Evolutionary conservation across 2,888 invertebrate genomes (phyloP), one percentile per base, ranked within the genome.

Genomic region (Sarcophaga variegata): DNA sequence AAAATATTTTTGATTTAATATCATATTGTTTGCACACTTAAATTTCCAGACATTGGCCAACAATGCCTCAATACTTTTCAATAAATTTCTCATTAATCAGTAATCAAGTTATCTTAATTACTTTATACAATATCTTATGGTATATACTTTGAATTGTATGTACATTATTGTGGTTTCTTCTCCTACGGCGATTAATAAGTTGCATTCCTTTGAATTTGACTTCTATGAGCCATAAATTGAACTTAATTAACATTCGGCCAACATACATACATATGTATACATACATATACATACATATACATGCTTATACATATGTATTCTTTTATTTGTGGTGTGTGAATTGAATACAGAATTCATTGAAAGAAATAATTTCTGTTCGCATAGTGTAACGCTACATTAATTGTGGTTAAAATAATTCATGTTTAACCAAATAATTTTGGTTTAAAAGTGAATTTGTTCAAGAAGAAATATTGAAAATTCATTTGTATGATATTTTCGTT

Each of bases 101-200:
- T 54, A 54, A 54, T 54, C 12, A 54, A 54, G 17, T 54, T 14
- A 14, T 17, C 17, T 3, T 54, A 54, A 54, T 54, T 54, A 17
- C 54, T 14, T 14, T 54, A 14, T 54, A 54, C 17, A 4, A 54
- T 54, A 14, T 54, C 17, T 14, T 54, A 54, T 37, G 37, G 0
- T 37, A 37, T 37, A 37, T 37, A 37, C 37, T 37, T 37, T 8
- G 10, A 37, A 10, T 37, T 54, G 17, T 17, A 62, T 74, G 12
- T 25, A 14, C 62, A 60, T 69, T 47, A 27, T 17, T 81, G 67
- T 54, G 69, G 81, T 69, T 70, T 54, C 2, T 54, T 69, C 54
- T 22, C 37, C 10, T 64, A n/a, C 59, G 5, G 45, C 45, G n/a
- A 14, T 64, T 64, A 45, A 54, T 54, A 17, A 17, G 54, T 12